These are phyloP conservation scores for Apamea monoglypha DNA, from an alignment of 2,888 invertebrate genomes.

Conservation along the genomic window DNA sequence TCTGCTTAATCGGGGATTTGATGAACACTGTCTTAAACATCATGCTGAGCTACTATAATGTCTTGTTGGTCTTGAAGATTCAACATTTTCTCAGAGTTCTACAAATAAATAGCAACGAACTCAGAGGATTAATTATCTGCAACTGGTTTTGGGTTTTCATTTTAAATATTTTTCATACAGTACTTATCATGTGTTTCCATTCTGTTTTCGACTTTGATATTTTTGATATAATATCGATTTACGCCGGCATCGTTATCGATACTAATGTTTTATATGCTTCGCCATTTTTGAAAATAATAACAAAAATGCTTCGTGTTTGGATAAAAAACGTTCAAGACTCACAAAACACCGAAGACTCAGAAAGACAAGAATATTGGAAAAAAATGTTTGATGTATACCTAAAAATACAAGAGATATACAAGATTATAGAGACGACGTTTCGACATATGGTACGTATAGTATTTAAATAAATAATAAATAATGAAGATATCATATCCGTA, in stretches of 20 bases:
- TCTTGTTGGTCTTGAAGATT: slow-evolving; percentile 26
- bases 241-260: background rate
- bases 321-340: slow-evolving; percentile 7
- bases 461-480: background rate
- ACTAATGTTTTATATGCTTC: slow-evolving; percentile 8
- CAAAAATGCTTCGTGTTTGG: slow-evolving; percentile 16
- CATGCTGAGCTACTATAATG: background rate
- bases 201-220: background rate
- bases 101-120: slow-evolving; percentile 2
- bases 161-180: slow-evolving; percentile 4
- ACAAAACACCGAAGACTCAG: background rate
- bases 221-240: background rate
- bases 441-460: slow-evolving; percentile 16
- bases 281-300: slow-evolving; percentile 7
- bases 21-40: background rate
- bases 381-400: slow-evolving; percentile 7
- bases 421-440: slow-evolving; percentile 15
- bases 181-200: background rate
- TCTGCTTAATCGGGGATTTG: slow-evolving; percentile 11
- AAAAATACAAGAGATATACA: slow-evolving; percentile 11
- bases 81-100: slow-evolving; percentile 9
- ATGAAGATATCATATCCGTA: background rate
- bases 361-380: slow-evolving; percentile 1
- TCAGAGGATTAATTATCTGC: background rate
- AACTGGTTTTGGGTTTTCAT: slow-evolving; percentile 26